These are phyloP conservation scores for Onchidella celtica DNA, from an alignment of 2,888 invertebrate genomes.

Conservation along the genomic window DNA sequence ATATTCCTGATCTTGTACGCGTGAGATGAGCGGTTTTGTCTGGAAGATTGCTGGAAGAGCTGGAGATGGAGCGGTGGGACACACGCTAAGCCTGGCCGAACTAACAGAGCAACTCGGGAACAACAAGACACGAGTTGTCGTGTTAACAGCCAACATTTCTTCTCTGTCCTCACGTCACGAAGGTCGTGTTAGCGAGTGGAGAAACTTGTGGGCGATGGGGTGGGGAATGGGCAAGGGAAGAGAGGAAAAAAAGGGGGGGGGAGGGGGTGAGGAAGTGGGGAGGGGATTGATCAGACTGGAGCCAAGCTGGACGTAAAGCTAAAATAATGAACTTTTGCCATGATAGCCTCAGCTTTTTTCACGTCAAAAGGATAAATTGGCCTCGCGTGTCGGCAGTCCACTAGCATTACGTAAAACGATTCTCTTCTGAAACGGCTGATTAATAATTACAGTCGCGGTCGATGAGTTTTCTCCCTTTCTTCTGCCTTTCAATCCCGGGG, in stretches of 20 bases:
- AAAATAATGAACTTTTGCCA: slow-evolving; percentile 38
- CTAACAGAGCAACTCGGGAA: no score
- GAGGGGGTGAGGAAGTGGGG: no score
- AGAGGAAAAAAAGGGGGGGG: neutral
- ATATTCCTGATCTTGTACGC: no score
- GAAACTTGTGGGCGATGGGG: neutral
- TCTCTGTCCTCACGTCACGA: slow-evolving; percentile 20
- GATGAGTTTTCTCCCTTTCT: neutral
- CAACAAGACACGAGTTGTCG: slow-evolving; percentile 24
- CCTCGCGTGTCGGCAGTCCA: slow-evolving; percentile 14
- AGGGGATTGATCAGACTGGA: neutral
- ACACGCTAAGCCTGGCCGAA: no score
- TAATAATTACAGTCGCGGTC: slow-evolving; percentile 37
- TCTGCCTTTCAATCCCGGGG: neutral
- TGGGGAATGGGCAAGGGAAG: neutral
- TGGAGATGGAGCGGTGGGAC: no score
- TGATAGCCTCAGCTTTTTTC: slow-evolving; percentile 18
- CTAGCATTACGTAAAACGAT: slow-evolving; percentile 16
- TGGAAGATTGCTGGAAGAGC: no score
- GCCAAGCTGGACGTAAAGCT: slow-evolving; percentile 32
- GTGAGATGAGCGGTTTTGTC: no score
- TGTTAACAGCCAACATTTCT: slow-evolving; percentile 4
- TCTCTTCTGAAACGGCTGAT: slow-evolving; percentile 17
- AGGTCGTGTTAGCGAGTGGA: slow-evolving; percentile 16
- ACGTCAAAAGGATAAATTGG: slow-evolving; percentile 9